Evolutionary conservation across 2,113 vertebrate species (phyloP).

Genomic region (Excalfactoria chinensis): DNA sequence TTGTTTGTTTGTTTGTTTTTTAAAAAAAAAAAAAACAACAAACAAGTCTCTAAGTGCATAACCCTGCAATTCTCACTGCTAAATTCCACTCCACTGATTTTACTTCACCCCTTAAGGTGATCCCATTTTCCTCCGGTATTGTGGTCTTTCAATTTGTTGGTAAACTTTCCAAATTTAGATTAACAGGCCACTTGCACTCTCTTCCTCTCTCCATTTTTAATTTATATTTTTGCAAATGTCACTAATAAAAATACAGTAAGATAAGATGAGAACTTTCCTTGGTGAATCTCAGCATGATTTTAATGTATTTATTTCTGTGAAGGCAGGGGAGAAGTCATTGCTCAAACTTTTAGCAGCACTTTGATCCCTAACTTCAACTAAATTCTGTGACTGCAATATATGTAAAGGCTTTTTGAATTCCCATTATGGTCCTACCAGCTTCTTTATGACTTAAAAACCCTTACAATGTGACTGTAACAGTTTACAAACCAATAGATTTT

Average conservation of each 20-base stretch:
- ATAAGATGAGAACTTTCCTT: neutral
- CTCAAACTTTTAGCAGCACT: neutral
- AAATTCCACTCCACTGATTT: neutral
- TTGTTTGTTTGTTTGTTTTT: no score
- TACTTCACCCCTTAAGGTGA: neutral
- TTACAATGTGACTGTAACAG: neutral
- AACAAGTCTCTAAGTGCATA: neutral
- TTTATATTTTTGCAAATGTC: neutral
- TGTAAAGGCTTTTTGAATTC: neutral
- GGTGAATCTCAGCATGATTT: neutral
- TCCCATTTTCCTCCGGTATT: neutral
- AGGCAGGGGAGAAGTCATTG: neutral
- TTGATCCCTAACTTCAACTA: neutral
- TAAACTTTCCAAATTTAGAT: neutral
- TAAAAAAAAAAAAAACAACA: no score
- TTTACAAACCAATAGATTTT: neutral
- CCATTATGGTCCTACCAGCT: neutral
- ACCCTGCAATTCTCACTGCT: neutral
- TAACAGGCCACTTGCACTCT: neutral
- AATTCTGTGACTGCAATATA: neutral
- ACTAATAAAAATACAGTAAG: neutral
- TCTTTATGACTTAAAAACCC: neutral
- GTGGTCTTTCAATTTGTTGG: neutral
- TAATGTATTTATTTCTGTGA: neutral
- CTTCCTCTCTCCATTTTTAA: fast-evolving